These are phyloP conservation scores for Boloria euphrosyne DNA, from an alignment of 2,888 invertebrate species.

Conservation along the genomic window DNA sequence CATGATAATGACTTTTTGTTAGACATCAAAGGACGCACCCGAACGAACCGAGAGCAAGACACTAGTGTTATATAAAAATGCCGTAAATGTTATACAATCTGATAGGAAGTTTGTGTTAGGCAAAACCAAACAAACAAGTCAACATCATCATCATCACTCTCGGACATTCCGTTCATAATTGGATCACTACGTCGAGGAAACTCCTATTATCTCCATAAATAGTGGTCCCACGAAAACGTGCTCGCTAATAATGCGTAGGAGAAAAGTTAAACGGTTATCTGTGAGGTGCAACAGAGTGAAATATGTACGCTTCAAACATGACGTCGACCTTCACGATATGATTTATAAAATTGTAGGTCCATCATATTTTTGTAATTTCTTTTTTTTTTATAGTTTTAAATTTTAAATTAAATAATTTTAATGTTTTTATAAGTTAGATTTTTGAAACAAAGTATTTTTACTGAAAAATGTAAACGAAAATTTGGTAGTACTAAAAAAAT, in stretches of 20 bases:
- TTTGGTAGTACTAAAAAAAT: too few species aligned
- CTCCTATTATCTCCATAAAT: constrained; percentile 28
- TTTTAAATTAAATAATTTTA: too few species aligned
- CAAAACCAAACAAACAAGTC: constrained; percentile 19
- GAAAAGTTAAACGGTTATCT: constrained; percentile 1
- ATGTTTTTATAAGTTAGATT: too few species aligned
- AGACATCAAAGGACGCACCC: too few species aligned
- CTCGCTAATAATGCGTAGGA: background rate
- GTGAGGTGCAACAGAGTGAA: constrained; percentile 8
- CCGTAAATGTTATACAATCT: background rate
- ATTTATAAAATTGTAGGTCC: too few species aligned
- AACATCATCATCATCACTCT: constrained; percentile 23
- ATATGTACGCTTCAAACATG: constrained; percentile 12
- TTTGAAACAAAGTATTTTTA: too few species aligned
- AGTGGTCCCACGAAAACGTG: constrained; percentile 20
- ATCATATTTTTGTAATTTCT: too few species aligned
- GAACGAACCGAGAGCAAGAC: too few species aligned
- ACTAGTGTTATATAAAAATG: background rate
- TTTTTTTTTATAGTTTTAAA: too few species aligned
- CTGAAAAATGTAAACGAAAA: too few species aligned
- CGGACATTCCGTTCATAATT: constrained; percentile 28
- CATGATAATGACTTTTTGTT: too few species aligned
- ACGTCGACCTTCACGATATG: background rate
- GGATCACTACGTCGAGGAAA: constrained; percentile 30
- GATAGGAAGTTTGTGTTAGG: constrained; percentile 12